Base-by-base conservation (phyloP, 2,888 invertebrate species). In the Uropetala carovei region DNA sequence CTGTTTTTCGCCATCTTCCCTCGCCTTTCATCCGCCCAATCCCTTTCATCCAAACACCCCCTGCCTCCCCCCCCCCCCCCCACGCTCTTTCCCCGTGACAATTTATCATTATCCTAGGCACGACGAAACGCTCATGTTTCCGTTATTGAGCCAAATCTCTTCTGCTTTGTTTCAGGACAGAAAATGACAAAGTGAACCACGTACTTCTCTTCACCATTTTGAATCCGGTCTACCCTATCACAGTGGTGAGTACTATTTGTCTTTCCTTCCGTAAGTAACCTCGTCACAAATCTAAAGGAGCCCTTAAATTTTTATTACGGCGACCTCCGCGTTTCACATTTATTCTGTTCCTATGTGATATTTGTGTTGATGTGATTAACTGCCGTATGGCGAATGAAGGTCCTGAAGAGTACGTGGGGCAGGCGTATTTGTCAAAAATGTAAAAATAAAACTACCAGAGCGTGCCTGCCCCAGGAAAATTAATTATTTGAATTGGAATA, bases 151-250 rank as follows among this genome's bases (percentile, higher is more conserved):
- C 64, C 92, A 92, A 93, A 93, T 92, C 93, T 92, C 92, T 93
- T 93, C 93, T 93, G 75, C 84, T 93, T 93, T 94, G 93, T 94
- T 95, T 89, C 95, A 95, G 98, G 95, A 97, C 97, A 94, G 98
- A 98, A 95, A 97, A 97, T 95, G 97, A 98, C 93, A 97, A 98
- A 95, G 98, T 98, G 94, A 99, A 99, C 96, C 98, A 99, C 96
- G 98, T 99, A 94, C 96, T 99, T 94, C 97, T 99, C 94, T 98
- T 99, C 96, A 99, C 99, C 95, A 98, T 99, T 95, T 97, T 99
- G 95, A 99, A 99, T 96, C 99, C 99, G 93, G 98, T 99, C 95
- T 99, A 99, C 96, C 99, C 99, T 93, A 99, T 99, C 95, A 99
- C 99, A 96, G 99, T 99, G 97, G 99, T 99, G 96, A 98, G 99